A percentile compares a stretch with the other conserved stretches of the same genome.
phyloP scores from a whole-genome alignment of 1,140 invertebrate species.

The Gryllus bimaculatus region DNA sequence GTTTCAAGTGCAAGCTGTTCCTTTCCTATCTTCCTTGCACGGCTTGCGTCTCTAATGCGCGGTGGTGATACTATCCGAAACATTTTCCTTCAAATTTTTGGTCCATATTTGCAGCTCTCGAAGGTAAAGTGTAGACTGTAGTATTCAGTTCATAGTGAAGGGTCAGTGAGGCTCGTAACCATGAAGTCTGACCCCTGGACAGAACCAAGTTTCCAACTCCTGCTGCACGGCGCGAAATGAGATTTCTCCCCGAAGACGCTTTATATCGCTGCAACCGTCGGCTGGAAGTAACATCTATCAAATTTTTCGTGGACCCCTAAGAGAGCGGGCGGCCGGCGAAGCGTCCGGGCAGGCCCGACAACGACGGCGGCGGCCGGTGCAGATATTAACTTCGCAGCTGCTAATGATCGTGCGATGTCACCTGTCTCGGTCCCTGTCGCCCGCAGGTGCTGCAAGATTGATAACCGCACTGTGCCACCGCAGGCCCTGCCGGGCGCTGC shows the following conservation, averaged over 20 bases:
- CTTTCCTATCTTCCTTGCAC: background rate
- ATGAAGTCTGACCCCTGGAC: too few relatives aligned
- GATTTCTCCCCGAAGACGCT: too few relatives aligned
- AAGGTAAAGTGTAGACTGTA: too few relatives aligned
- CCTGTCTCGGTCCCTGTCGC: background rate
- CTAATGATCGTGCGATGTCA: background rate
- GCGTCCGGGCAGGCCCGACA: background rate
- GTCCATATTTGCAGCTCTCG: too few relatives aligned
- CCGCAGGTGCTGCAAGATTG: background rate
- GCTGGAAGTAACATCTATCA: background rate
- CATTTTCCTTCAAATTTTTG: too few relatives aligned
- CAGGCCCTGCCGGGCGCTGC: background rate
- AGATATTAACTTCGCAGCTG: conserved; percentile 4
- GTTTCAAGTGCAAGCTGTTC: background rate
- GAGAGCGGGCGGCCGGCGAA: background rate
- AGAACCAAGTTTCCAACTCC: too few relatives aligned
- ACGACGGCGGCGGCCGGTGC: background rate
- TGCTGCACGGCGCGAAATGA: too few relatives aligned
- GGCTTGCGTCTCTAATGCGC: background rate
- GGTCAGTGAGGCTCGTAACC: background rate
- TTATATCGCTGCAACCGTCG: too few relatives aligned
- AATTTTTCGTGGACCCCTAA: background rate
- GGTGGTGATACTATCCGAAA: too few relatives aligned
- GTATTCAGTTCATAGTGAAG: background rate
- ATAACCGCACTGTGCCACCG: background rate